Evolutionary conservation across 2,797 vertebrate species (phyloP), one percentile per base, ranked within the genome.

Genomic region (Botia almorhae): DNA sequence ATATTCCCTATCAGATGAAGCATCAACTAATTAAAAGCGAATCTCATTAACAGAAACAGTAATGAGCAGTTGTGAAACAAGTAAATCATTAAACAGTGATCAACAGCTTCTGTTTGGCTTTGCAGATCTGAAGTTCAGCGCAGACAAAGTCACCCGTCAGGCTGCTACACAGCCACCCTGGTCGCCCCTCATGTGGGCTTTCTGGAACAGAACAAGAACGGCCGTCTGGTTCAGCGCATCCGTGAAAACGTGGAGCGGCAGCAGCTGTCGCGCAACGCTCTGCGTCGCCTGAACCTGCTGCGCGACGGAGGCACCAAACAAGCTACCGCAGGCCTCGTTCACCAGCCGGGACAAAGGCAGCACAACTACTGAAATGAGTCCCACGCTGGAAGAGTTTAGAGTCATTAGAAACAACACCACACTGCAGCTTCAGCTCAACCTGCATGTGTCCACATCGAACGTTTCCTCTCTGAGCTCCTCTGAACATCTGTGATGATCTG

Each of bases 331-430:
- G 89, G 94, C 74, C 92, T 95, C 71, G 95, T 98, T 89, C 97
- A 98, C 87, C 98, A 99, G 93, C 98, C 97, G 76, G 95, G 93
- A 88, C 97, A 97, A 81, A 95, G 96, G 88, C 97, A 96, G 92
- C 96, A 96, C 93, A 98, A 98, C 95, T 98, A 97, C 94, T 99
- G 93, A 97, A 85, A 87, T 51, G 51, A 21, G 4, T 3, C 46
- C 14, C 70, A 43, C 46, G 50, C 82, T 72, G 77, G 84, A 69
- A 79, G 60, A 82, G 36, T 69, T 56, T 21, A 65, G 84, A 89
- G 83, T 87, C 71, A 43, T 88, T 89, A 91, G 91, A 93, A 90
- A 91, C 90, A 88, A 90, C 82, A 90, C 92, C 92, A 90, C 94
- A 91, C 92, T n/a, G n/a, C n/a, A 90, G 91, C 88, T 92, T 90